phyloP scores from a whole-genome alignment of 64 coral and sea anemone genomes.

The Montipora foliosa region DNA sequence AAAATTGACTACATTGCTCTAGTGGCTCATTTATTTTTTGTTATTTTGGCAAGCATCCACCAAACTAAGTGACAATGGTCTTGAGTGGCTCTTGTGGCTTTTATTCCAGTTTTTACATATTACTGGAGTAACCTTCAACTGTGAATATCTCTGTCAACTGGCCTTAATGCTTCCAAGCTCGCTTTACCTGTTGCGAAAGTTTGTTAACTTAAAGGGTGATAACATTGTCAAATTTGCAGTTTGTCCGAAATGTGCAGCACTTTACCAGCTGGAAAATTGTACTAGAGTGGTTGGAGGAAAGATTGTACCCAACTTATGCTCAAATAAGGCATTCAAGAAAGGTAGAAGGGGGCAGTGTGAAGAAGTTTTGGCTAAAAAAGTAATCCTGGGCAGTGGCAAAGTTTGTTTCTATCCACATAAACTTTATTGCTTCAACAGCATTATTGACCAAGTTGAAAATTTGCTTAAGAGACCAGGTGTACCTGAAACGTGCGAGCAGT shows the following conservation, averaged over 20 bases:
- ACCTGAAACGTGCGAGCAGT: constrained; percentile 50
- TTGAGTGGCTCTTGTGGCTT: constrained; percentile 71
- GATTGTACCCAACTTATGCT: constrained; percentile 43
- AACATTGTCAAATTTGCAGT: too few relatives aligned
- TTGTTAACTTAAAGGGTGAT: background rate
- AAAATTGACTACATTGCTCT: constrained; percentile 19
- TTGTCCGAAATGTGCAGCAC: constrained; percentile 53
- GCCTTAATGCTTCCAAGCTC: constrained; percentile 59
- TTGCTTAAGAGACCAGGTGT: constrained; percentile 49
- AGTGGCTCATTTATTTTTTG: constrained; percentile 58
- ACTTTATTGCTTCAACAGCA: constrained; percentile 58
- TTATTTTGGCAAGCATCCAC: constrained; percentile 52
- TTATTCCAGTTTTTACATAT: constrained; percentile 57
- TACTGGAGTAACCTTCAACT: constrained; percentile 21
- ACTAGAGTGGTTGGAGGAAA: background rate
- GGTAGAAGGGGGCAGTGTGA: constrained; percentile 32
- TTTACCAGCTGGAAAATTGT: constrained; percentile 33
- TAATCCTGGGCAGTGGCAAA: background rate
- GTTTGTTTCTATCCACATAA: constrained; percentile 50
- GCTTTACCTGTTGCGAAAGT: constrained; percentile 42
- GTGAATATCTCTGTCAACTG: constrained; percentile 52
- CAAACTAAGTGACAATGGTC: constrained; percentile 74
- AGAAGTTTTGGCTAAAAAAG: background rate
- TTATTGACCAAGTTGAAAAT: constrained; percentile 55
- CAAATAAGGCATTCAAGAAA: constrained; percentile 40